These are phyloP conservation scores for Heliconius ethilla DNA, from an alignment of 2,888 invertebrate species.

Conservation along the genomic window DNA sequence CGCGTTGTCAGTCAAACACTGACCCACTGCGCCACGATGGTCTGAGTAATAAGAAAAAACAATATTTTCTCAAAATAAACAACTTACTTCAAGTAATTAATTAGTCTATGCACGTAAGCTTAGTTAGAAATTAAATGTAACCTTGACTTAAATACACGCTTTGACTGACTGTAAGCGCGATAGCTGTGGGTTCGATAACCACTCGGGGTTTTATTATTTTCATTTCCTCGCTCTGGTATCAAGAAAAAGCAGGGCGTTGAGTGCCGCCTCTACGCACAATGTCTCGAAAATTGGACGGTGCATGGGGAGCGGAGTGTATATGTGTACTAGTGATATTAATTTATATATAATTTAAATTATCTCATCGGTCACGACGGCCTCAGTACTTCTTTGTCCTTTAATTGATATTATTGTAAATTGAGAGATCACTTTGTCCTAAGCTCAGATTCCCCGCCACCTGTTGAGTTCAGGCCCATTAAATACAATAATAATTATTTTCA, in stretches of 20 bases:
- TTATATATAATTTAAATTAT: no score
- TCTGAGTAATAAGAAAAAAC: not conserved
- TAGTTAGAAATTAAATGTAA: constrained; percentile 1
- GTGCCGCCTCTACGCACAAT: not conserved
- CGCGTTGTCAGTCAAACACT: not conserved
- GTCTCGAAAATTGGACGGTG: not conserved
- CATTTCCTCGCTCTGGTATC: no score
- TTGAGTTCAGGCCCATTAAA: not conserved
- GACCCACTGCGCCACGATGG: not conserved
- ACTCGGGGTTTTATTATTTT: no score
- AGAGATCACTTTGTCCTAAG: not conserved
- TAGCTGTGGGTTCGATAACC: not conserved
- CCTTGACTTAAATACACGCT: not conserved
- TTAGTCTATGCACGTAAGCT: not conserved
- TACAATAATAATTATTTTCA: not conserved
- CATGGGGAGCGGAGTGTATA: no score
- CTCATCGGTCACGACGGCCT: no score
- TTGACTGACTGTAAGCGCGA: not conserved
- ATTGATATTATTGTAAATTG: not conserved
- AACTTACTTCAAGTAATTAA: not conserved
- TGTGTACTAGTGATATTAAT: no score
- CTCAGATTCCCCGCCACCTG: not conserved
- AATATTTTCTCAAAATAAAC: not conserved
- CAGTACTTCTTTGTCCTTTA: not conserved
- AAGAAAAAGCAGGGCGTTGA: no score